Evolutionary conservation across 2,888 invertebrate species (phyloP), one percentile per base, ranked within the genome.

Genomic region (Steinernema hermaphroditum): DNA sequence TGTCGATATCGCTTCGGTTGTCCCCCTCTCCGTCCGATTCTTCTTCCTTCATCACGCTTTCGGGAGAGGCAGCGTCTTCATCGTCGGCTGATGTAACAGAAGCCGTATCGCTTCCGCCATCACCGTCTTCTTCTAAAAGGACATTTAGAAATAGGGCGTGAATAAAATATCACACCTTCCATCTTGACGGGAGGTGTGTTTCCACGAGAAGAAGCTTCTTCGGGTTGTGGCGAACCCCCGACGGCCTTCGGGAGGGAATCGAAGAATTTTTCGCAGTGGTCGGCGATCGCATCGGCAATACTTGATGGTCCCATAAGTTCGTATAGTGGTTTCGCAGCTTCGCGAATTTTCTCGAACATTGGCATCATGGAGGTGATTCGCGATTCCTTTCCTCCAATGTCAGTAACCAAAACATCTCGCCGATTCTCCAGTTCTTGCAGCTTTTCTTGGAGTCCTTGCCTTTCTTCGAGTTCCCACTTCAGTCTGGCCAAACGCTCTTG

Each of bases 371-470:
- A 62, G 12, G 32, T 16, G 29, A 62, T 62, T 14, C 62, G 29
- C 16, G 29, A 34, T 14, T 62, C 62, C n/a, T 62, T 62, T 32
- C 62, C 62, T 62, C 62, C 62, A 32, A 62, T 62, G n/a, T 62
- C 62, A 14, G 62, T 62, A 2, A 62, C 62, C 29, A 62, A 16
- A 2, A 62, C 62, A 29, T 62, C 62, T 14, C 62, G 29, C 6
- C 62, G 62, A 16, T 62, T 62, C n/a, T 62, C 62, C 1, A 62
- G 62, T 34, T 62, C 62, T 32, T 62, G 62, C 16, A 62, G 62
- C 27, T 62, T 62, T 16, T 62, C 62, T 27, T 29, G 62, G 16
- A 29, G 62, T 16, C 27, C 62, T 27, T 24, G 27, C 16, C 62
- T 12, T 19, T 62, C 62, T 27, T 62, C 62, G 1, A 62, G 29